These are phyloP conservation scores for Merluccius polli DNA, from an alignment of 2,797 vertebrate genomes.

Conservation along the genomic window DNA sequence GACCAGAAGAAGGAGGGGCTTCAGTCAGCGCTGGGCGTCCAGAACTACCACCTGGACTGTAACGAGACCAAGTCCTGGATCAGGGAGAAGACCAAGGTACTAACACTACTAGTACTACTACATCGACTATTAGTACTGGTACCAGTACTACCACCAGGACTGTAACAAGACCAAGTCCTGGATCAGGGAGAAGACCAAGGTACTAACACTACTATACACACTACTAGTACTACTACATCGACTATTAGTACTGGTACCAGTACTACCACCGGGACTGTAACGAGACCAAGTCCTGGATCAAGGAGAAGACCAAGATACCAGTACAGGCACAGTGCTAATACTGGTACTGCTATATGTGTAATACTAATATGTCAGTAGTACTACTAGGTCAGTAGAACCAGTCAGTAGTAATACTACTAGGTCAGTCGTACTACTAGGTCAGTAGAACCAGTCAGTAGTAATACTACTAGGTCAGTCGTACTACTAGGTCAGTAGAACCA, in stretches of 20 bases:
- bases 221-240: conserved; percentile 7
- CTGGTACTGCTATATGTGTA: not conserved
- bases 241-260: not conserved
- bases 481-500: no score
- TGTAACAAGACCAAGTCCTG: conserved; percentile 98
- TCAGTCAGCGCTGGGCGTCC: conserved; percentile 90
- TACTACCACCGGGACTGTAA: conserved; percentile 74
- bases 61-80: conserved; percentile 99
- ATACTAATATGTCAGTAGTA: conserved; percentile 57
- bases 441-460: no score
- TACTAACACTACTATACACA: conserved; percentile 18
- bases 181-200: conserved; percentile 98
- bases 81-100: conserved; percentile 94
- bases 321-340: not conserved
- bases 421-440: not conserved
- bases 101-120: not conserved
- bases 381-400: conserved; percentile 57
- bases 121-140: not conserved
- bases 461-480: no score
- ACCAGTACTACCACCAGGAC: conserved; percentile 38
- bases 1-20: conserved; percentile 95
- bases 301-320: conserved; percentile 91
- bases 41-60: conserved; percentile 98
- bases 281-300: conserved; percentile 98
- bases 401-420: not conserved